phyloP scores from a whole-genome alignment of 2,113 vertebrate genomes.

The Pomatostomus ruficeps region DNA sequence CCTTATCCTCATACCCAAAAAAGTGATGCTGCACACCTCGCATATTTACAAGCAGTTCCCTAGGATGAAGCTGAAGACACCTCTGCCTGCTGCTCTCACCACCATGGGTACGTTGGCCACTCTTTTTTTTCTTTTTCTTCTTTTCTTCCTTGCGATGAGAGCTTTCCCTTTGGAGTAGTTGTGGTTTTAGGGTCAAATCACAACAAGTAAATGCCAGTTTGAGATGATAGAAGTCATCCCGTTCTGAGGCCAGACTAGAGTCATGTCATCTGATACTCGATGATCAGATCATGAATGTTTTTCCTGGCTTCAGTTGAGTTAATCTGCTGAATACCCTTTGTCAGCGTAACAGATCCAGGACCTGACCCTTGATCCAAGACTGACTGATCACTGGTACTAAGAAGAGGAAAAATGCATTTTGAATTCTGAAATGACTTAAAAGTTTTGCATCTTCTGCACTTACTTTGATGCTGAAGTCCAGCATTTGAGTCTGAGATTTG shows the following conservation, averaged over 20 bases:
- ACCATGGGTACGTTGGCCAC: rapidly evolving
- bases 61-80: neutral
- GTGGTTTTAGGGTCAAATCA: too few relatives aligned
- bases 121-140: neutral
- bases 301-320: neutral
- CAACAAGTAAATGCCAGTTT: neutral
- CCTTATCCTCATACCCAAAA: neutral
- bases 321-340: neutral
- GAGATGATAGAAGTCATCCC: neutral
- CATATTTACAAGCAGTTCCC: neutral
- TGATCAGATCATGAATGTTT: neutral
- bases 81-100: neutral
- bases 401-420: neutral
- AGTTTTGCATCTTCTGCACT: neutral
- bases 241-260: neutral
- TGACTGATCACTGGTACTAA: neutral
- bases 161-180: neutral
- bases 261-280: neutral
- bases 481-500: neutral
- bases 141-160: neutral
- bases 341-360: neutral
- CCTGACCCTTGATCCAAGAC: neutral
- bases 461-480: neutral
- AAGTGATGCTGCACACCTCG: neutral
- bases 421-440: neutral